phyloP scores from a whole-genome alignment of 1,140 invertebrate species.

The Diploscapter pachys region DNA sequence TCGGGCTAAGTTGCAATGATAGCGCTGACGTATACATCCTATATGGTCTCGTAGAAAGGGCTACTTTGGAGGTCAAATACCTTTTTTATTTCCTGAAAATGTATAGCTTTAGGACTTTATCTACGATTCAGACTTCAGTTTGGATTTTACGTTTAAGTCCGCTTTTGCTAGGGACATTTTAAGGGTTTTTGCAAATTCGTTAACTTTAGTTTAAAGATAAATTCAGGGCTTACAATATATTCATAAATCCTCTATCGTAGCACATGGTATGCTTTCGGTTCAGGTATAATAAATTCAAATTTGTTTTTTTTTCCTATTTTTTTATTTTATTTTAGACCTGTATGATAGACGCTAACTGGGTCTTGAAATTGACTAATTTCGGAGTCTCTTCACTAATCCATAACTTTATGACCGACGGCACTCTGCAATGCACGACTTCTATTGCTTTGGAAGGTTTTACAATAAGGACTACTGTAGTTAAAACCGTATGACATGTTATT shows the following conservation, averaged over 20 bases:
- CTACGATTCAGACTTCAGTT: slow-evolving; percentile 45
- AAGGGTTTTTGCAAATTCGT: slow-evolving; percentile 12
- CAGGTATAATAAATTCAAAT: slow-evolving; percentile 31
- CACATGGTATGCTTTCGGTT: slow-evolving; percentile 48
- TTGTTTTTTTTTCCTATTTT: slow-evolving; percentile 50
- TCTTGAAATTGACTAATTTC: slow-evolving; percentile 54
- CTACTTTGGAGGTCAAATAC: slow-evolving; percentile 43
- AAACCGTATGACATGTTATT: not conserved
- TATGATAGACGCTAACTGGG: slow-evolving; percentile 57
- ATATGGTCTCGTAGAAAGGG: slow-evolving; percentile 48
- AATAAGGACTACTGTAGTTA: not conserved
- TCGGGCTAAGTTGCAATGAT: slow-evolving; percentile 52
- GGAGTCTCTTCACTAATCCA: slow-evolving; percentile 48
- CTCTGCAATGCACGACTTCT: slow-evolving; percentile 47
- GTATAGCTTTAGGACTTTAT: slow-evolving; percentile 47
- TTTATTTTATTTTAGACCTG: slow-evolving; percentile 45
- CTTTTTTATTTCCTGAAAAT: not conserved
- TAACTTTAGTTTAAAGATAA: not conserved
- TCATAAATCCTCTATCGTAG: not conserved
- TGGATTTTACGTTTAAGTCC: slow-evolving; percentile 51
- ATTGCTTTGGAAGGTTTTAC: slow-evolving; percentile 15
- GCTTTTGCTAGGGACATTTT: slow-evolving; percentile 40
- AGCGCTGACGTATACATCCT: slow-evolving; percentile 45
- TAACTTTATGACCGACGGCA: slow-evolving; percentile 33
- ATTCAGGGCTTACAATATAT: not conserved